Percentiles rank a stretch among this genome's conserved stretches.
Evolutionary conservation across 2,797 vertebrate genomes (phyloP).

Genomic region (Mormyrus hasselquistii): DNA sequence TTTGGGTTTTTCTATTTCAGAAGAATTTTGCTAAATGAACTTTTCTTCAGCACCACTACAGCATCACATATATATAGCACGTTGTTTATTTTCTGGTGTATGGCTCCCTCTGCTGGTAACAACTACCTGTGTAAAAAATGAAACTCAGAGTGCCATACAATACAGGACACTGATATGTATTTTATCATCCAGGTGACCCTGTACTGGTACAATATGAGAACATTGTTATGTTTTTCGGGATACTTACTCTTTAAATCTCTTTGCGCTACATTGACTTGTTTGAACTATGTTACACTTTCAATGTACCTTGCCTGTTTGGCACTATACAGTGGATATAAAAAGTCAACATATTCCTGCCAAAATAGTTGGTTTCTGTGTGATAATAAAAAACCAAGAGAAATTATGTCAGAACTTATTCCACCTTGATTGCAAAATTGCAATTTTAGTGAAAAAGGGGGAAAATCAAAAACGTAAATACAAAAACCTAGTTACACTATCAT

Average conservation of each 20-base stretch:
- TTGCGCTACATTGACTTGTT: not conserved
- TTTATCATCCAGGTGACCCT: not conserved
- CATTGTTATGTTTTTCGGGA: not conserved
- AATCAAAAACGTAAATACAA: too few relatives aligned
- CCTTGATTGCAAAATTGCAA: not conserved
- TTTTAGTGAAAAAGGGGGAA: not conserved
- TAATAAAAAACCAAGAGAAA: not conserved
- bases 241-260: not conserved
- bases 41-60: not conserved
- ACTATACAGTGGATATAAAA: not conserved
- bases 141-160: not conserved
- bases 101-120: not conserved
- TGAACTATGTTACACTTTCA: not conserved
- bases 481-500: not conserved
- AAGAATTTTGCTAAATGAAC: not conserved
- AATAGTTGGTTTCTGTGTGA: not conserved
- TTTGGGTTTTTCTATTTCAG: not conserved
- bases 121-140: not conserved
- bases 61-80: not conserved
- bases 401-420: not conserved
- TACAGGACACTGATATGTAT: not conserved
- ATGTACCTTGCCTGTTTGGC: not conserved
- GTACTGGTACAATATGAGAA: not conserved
- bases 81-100: not conserved
- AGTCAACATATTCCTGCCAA: not conserved